Percentiles rank a stretch among this genome's conserved stretches.
Conservation (phyloP, 23 tunicate genomes). For the Corella eumyota region DNA sequence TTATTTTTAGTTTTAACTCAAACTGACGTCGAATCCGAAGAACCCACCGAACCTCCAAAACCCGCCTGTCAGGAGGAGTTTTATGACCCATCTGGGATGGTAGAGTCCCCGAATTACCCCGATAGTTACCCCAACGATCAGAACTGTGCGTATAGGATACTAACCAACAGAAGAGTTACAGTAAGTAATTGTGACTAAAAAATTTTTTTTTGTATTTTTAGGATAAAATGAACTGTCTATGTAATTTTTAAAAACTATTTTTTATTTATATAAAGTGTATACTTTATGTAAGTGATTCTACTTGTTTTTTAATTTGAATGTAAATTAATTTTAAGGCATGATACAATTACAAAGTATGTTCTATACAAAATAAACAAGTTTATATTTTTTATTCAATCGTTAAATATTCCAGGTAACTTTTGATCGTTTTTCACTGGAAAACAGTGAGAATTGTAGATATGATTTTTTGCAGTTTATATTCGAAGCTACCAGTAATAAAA, state of each 20-base stretch:
- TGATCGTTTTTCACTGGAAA: conserved; percentile 42
- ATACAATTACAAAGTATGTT: too few relatives aligned
- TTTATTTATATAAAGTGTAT: background rate
- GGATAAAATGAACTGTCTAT: background rate
- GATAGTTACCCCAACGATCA: conserved; percentile 32
- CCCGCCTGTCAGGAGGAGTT: conserved; percentile 25
- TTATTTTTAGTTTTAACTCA: too few relatives aligned
- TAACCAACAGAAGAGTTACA: conserved; percentile 27
- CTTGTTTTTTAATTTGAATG: too few relatives aligned
- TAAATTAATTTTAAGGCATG: too few relatives aligned
- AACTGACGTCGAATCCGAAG: too few relatives aligned
- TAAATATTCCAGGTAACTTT: conserved; percentile 33
- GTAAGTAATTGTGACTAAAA: conserved; percentile 29
- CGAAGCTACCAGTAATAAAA: conserved; percentile 29
- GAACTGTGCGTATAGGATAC: conserved; percentile 52
- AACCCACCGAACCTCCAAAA: conserved; percentile 10
- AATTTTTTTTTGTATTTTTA: background rate
- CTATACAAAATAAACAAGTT: too few relatives aligned
- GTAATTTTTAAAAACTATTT: background rate
- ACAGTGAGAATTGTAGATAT: conserved; percentile 37
- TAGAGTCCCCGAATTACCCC: conserved; percentile 34
- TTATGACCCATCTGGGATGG: conserved; percentile 30
- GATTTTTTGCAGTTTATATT: conserved; percentile 68
- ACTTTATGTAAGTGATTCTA: too few relatives aligned
- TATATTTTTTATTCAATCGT: too few relatives aligned